phyloP scores from a whole-genome alignment of 2,113 vertebrate genomes.

The Salvator merianae region DNA sequence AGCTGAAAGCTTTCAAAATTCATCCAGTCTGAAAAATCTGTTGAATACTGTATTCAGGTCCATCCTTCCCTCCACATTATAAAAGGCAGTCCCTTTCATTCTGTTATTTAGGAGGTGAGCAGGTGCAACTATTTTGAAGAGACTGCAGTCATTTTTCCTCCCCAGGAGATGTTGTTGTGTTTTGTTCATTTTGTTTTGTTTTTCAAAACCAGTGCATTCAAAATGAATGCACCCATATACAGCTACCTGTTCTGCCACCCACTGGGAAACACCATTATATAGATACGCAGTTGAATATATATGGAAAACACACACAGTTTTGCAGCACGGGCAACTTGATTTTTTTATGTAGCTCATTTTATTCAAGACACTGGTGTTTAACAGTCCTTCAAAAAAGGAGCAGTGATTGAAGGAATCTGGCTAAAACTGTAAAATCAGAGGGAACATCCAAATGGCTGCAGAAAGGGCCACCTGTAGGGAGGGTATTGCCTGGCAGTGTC shows the following conservation, averaged over 20 bases:
- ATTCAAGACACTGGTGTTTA: no score
- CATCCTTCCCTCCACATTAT: neutral
- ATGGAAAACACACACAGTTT: no score
- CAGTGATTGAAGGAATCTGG: neutral
- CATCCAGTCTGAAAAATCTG: no score
- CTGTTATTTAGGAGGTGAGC: neutral
- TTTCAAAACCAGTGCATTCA: neutral
- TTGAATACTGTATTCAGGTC: neutral
- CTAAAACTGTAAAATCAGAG: no score
- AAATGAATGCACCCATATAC: neutral
- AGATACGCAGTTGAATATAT: neutral
- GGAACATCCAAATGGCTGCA: no score
- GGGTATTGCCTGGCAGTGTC: no score
- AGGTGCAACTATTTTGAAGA: neutral
- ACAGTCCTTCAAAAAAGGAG: neutral
- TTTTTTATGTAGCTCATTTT: no score
- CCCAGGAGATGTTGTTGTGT: neutral
- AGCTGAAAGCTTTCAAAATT: neutral
- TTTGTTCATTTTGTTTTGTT: neutral
- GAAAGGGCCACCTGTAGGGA: no score
- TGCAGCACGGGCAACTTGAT: no score
- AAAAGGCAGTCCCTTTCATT: neutral
- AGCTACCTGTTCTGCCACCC: neutral
- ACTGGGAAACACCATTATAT: neutral
- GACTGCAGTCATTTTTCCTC: neutral